phyloP scores from a whole-genome alignment of 2,888 invertebrate species.

The Rhingia rostrata region DNA sequence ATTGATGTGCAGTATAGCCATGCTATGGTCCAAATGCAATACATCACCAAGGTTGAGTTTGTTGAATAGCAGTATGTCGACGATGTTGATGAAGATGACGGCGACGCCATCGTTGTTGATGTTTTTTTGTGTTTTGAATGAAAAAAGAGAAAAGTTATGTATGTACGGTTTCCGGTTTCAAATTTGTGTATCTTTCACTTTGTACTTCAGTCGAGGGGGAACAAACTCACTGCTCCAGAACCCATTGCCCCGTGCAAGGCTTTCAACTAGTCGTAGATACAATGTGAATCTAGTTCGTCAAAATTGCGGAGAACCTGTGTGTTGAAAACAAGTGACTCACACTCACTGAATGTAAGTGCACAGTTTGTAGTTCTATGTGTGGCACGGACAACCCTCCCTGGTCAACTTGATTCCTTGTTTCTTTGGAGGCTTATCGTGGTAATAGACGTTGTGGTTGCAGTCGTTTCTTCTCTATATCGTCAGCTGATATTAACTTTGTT shows the following conservation, averaged over 20 bases:
- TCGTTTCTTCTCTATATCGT: slow-evolving; percentile 36
- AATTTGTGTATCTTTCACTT: slow-evolving; percentile 68
- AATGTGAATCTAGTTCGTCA: slow-evolving; percentile 49
- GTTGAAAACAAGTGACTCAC: slow-evolving; percentile 58
- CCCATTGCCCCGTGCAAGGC: slow-evolving; percentile 58
- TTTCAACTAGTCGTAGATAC: slow-evolving; percentile 47
- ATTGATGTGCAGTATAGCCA: slow-evolving; percentile 59
- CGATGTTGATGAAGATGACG: slow-evolving; percentile 54
- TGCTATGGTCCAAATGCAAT: slow-evolving; percentile 68
- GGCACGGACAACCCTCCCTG: slow-evolving; percentile 19
- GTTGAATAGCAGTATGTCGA: slow-evolving; percentile 35
- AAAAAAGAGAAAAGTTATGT: slow-evolving; percentile 1
- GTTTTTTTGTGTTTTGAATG: slow-evolving; percentile 15
- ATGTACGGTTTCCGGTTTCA: slow-evolving; percentile 68
- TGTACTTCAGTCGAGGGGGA: slow-evolving; percentile 58
- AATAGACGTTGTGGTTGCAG: slow-evolving; percentile 11
- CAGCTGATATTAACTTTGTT: slow-evolving; percentile 43
- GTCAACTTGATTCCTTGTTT: slow-evolving; percentile 13
- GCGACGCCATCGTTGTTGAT: slow-evolving; percentile 54
- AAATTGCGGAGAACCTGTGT: slow-evolving; percentile 54
- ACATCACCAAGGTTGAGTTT: slow-evolving; percentile 65
- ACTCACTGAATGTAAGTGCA: slow-evolving; percentile 34
- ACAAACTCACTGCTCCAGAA: slow-evolving; percentile 55
- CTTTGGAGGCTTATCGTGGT: slow-evolving; percentile 59
- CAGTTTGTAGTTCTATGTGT: slow-evolving; percentile 48